Base-by-base conservation (phyloP, 2,797 vertebrate species). In the Melanotaenia trifasciata region DNA sequence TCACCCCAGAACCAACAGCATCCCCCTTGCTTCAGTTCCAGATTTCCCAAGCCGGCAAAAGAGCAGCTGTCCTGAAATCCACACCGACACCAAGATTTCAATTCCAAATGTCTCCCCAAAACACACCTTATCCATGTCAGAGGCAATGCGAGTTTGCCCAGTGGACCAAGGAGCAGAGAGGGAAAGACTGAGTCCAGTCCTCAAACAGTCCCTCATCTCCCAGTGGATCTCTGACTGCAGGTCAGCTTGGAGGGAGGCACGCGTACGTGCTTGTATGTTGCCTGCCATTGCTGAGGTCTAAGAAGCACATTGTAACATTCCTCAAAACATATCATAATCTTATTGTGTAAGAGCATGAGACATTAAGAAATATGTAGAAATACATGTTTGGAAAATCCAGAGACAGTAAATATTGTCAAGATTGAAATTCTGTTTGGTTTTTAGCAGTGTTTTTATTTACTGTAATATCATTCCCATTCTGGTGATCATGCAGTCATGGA, bases 261-360 rank as follows among this genome's bases (percentile, higher is more conserved):
- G 93, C n/a, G 74, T 94, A 28, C 91, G 89, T 54, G 95, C 94
- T 72, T 96, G 95, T 81, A 89, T 96, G 91, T 94, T 96, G 67
- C 96, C 96, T 0, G 93, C 95, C 70, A 96, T 96, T 32, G 93
- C 95, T 28, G 96, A 97, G 89, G 94, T 96, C 59, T 96, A 93
- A 87, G 51, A 14, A 0, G 3, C 38, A 64, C 53, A 72, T 13
- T 14, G 28, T 65, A 38, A 60, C 61, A 62, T 60, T 74, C 56
- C 51, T 57, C 33, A 62, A 36, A 8, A 74, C 67, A 13, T 43
- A 32, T 67, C 16, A 28, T 56, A 14, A 63, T 73, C 60, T 64
- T 47, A 69, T 28, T 59, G 58, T 64, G 45, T 74, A 63, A 66
- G 60, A 66, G 72, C 62, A 70, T 68, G 84, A 81, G n/a, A 74